Conservation (phyloP, 1,140 invertebrate species). For the Oryctes rhinoceros region DNA sequence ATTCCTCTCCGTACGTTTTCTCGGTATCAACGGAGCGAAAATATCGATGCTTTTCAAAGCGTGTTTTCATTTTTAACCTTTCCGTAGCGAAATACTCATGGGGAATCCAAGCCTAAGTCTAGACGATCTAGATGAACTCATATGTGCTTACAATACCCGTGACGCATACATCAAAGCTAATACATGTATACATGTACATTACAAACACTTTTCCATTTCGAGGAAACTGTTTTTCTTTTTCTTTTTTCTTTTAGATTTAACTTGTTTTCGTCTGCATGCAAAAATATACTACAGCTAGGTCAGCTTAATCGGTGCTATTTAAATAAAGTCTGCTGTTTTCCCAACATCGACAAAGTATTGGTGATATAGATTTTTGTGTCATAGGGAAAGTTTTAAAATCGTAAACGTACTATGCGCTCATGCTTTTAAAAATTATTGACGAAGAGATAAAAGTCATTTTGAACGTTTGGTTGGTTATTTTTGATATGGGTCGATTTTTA, state of each 20-base stretch:
- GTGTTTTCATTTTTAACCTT: conserved; percentile 35
- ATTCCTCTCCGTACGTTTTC: not conserved
- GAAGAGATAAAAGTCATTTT: no score
- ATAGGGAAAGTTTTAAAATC: no score
- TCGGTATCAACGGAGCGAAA: conserved; percentile 20
- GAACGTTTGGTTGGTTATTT: no score
- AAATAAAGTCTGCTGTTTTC: no score
- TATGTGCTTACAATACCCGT: not conserved
- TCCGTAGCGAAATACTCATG: conserved; percentile 14
- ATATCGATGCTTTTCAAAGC: conserved; percentile 12
- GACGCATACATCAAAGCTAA: conserved; percentile 27
- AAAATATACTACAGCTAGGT: not conserved
- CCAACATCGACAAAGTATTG: no score
- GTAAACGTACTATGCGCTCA: no score
- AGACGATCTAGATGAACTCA: conserved; percentile 18
- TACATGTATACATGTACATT: conserved; percentile 16
- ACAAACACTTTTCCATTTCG: not conserved
- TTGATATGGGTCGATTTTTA: no score
- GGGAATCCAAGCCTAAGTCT: conserved; percentile 21
- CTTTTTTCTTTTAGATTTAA: not conserved
- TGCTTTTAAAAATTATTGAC: no score
- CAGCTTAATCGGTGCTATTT: no score
- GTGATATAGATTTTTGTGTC: no score
- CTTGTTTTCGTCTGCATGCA: not conserved
- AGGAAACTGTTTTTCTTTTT: not conserved